phyloP scores from a whole-genome alignment of 2,888 invertebrate species.

The Hyposoter dolosus region DNA sequence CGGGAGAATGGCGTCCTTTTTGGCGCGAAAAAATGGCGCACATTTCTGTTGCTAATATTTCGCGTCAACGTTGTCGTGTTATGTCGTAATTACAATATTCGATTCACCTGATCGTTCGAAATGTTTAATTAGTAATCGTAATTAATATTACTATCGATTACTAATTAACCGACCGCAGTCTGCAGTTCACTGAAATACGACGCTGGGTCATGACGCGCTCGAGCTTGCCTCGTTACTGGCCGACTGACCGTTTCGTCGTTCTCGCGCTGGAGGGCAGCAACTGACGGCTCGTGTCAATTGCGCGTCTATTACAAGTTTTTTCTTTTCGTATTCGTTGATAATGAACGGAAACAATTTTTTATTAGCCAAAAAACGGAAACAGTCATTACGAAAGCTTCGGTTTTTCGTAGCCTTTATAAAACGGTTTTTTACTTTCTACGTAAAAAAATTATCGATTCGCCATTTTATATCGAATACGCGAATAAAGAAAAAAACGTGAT shows the following conservation, averaged over 20 bases:
- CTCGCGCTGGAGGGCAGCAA: background rate
- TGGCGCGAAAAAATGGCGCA: background rate
- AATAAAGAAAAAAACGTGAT: background rate
- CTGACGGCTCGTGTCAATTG: slow-evolving; percentile 12
- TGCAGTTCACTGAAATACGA: slow-evolving; percentile 10
- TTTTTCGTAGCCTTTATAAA: background rate
- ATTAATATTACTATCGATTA: background rate
- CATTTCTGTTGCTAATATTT: background rate
- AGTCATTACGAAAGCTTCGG: background rate
- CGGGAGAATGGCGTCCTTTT: background rate
- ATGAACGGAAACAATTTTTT: background rate
- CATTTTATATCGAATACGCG: background rate
- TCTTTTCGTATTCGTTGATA: no score
- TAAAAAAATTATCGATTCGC: background rate
- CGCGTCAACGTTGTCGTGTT: background rate
- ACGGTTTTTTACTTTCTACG: background rate
- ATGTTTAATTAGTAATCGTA: background rate
- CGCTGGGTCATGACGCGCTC: background rate
- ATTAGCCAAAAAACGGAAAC: background rate
- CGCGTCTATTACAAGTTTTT: background rate
- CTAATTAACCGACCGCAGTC: slow-evolving; percentile 17
- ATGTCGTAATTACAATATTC: background rate
- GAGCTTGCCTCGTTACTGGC: background rate
- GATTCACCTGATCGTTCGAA: background rate
- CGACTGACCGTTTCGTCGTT: background rate